phyloP scores from a whole-genome alignment of 2,113 vertebrate genomes.

The Canis aureus region DNA sequence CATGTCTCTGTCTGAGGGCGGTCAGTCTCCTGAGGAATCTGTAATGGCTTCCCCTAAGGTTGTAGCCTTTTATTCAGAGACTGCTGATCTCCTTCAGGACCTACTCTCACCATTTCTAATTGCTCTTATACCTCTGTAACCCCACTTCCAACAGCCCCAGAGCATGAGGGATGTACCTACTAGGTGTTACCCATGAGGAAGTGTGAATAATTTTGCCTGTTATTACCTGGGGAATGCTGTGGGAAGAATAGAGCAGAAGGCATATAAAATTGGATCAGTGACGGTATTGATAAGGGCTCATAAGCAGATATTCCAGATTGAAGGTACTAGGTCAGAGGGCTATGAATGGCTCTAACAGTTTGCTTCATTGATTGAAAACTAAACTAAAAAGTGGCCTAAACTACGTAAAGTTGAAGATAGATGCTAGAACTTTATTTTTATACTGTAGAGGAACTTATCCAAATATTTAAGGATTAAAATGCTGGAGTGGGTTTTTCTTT shows the following conservation, averaged over 20 bases:
- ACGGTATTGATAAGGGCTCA: not conserved
- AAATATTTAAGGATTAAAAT: not conserved
- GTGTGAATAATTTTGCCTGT: not conserved
- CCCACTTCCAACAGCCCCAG: not conserved
- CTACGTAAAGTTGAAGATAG: not conserved
- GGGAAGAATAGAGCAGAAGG: not conserved
- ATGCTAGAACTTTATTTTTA: not conserved
- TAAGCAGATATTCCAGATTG: not conserved
- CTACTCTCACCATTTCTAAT: not conserved
- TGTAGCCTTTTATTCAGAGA: not conserved
- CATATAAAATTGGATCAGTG: not conserved
- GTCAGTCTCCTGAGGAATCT: not conserved
- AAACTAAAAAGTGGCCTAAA: not conserved
- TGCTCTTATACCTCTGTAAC: conserved; percentile 6
- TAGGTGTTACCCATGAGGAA: not conserved
- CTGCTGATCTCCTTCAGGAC: not conserved
- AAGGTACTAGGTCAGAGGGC: not conserved
- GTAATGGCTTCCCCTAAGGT: not conserved
- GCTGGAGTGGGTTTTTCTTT: not conserved
- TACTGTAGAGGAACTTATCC: not conserved
- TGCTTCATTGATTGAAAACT: not conserved
- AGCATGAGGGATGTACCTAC: not conserved
- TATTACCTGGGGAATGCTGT: not conserved
- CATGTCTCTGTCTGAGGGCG: not conserved
- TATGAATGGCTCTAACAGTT: not conserved